A percentile compares a stretch with the other conserved stretches of the same genome.
phyloP scores from a whole-genome alignment of 2,113 vertebrate genomes.

The Uria aalge region DNA sequence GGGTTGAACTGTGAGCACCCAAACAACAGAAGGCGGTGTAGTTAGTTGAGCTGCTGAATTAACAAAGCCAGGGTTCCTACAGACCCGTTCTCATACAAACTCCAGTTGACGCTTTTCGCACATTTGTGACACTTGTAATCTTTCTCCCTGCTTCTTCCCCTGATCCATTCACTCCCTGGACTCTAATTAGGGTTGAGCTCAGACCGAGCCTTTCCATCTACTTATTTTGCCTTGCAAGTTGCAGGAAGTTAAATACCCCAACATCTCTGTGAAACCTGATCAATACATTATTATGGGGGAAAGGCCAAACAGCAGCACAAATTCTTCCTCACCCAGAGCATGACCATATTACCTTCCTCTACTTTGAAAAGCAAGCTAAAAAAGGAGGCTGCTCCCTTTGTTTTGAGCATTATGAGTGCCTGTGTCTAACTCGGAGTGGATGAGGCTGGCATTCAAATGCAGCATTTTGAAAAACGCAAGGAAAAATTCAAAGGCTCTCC shows the following conservation, averaged over 20 bases:
- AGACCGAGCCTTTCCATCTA: background rate
- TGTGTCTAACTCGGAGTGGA: background rate
- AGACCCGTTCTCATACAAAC: background rate
- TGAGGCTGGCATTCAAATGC: background rate
- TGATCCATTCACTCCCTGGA: background rate
- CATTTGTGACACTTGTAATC: background rate
- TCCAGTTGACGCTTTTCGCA: background rate
- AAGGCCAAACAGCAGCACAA: background rate
- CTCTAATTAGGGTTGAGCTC: conserved; percentile 8
- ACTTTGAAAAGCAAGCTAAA: background rate
- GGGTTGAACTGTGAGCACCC: background rate
- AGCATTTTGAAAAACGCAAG: background rate
- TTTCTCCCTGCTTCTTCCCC: background rate
- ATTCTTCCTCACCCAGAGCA: background rate
- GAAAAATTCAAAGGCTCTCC: background rate
- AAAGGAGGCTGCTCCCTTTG: background rate
- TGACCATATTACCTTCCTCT: background rate
- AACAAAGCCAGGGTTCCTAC: background rate
- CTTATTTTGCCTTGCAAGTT: background rate
- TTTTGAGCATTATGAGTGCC: background rate
- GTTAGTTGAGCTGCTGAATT: background rate
- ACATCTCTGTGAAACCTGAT: background rate
- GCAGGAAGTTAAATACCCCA: background rate
- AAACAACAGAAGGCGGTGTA: background rate
- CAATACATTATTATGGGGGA: background rate